Evolutionary conservation across 2,797 vertebrate genomes (phyloP).

Genomic region (Bradypus variegatus): DNA sequence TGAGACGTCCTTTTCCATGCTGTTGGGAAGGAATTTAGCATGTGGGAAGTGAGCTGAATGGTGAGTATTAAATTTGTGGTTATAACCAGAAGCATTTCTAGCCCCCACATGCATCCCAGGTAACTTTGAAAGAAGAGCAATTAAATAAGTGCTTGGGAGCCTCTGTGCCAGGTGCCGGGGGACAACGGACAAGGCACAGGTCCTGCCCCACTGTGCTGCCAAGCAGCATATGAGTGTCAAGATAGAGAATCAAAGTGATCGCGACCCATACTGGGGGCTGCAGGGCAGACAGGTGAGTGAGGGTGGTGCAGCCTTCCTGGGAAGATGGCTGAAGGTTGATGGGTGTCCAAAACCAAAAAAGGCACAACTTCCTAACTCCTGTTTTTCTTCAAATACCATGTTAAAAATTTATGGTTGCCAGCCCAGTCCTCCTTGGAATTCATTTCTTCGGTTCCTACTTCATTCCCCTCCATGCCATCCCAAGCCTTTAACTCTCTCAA

Average conservation of each 20-base stretch:
- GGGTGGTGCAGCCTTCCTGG: background rate
- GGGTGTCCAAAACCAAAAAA: background rate
- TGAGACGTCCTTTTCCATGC: conserved; percentile 38
- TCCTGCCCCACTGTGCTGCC: background rate
- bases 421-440: background rate
- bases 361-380: background rate
- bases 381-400: background rate
- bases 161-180: background rate
- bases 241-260: background rate
- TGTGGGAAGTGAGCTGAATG: conserved; percentile 18
- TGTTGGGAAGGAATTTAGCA: conserved; percentile 27
- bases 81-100: background rate
- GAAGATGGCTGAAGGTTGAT: background rate
- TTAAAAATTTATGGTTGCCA: background rate
- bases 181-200: background rate
- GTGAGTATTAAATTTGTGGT: background rate
- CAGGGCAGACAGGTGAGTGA: background rate
- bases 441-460: background rate
- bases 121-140: background rate
- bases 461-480: background rate
- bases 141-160: background rate
- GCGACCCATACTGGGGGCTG: no score
- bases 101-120: background rate
- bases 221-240: no score
- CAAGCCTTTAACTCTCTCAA: background rate